phyloP scores from a whole-genome alignment of 2,888 invertebrate genomes.

The Caenorhabditis doughertyi region DNA sequence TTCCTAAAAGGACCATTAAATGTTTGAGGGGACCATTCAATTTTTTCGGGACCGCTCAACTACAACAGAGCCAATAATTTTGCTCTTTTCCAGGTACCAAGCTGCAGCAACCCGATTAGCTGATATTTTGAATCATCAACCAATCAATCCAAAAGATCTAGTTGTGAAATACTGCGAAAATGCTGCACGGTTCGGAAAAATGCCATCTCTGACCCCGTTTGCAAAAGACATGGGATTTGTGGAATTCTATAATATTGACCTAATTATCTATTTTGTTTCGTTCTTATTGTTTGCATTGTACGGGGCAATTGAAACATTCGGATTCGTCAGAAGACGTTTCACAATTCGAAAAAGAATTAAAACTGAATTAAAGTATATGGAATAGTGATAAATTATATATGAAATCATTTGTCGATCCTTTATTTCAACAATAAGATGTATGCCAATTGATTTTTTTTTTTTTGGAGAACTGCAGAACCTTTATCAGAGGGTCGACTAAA shows the following conservation, averaged over 20 bases:
- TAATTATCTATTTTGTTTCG: conserved; percentile 18
- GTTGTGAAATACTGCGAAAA: conserved; percentile 54
- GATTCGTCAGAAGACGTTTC: neutral
- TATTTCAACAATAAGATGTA: too few relatives aligned
- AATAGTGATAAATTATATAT: too few relatives aligned
- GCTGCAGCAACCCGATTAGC: conserved; percentile 42
- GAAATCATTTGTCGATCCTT: too few relatives aligned
- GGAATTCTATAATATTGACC: conserved; percentile 55
- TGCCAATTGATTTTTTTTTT: too few relatives aligned
- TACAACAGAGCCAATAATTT: too few relatives aligned
- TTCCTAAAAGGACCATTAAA: too few relatives aligned
- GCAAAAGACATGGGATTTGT: conserved; percentile 56
- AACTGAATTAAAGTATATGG: conserved; percentile 16
- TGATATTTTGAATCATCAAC: conserved; percentile 50
- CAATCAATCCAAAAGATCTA: conserved; percentile 49
- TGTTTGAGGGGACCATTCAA: too few relatives aligned
- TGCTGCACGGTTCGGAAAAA: conserved; percentile 57
- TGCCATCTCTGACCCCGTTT: conserved; percentile 44
- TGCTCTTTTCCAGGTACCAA: conserved; percentile 29
- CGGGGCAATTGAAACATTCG: conserved; percentile 23
- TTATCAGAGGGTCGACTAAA: too few relatives aligned
- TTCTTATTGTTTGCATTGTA: conserved; percentile 26
- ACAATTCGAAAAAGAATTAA: conserved; percentile 5
- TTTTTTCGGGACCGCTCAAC: too few relatives aligned
- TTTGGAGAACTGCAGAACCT: too few relatives aligned